Base-by-base conservation (phyloP, 1,140 invertebrate genomes). In the Meloidogyne floridensis region DNA sequence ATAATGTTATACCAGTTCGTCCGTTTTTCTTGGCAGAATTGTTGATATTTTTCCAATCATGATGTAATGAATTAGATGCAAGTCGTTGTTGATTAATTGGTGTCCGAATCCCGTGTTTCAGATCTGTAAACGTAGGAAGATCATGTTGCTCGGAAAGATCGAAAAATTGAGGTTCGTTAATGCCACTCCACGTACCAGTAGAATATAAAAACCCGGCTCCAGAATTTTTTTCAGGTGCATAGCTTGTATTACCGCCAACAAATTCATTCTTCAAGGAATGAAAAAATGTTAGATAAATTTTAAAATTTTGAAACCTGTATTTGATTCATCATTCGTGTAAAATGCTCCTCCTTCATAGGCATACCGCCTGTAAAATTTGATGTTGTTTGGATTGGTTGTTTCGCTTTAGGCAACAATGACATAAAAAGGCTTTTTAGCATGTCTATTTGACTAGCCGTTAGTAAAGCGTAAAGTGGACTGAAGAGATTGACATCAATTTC, bases 301-400 rank as follows among this genome's bases (percentile, higher is more conserved):
- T 47, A 47, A 15, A 59, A 59, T 15, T 59, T 6, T 65, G n/a
- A 65, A n/a, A 65, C 59, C 32, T 84, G 83, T 9, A 84, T 70
- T 74, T 84, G 83, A 15, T 86, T 75, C 13, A 77, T 84, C 53
- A 84, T 69, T 69, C 81, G 53, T 10, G 80, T 54, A 32, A 70
- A 80, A 56, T 86, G 85, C 71, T 86, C 81, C 32, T 83, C 53
- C 7, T 78, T 42, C 85, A 86, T 86, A 11, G 85, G 85, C 47
- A 65, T 53, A 11, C 86, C 86, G 13, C 86, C 86, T 47, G 70
- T 51, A 81, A 51, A 18, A 82, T 72, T 51, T 13, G 76, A 69
- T 65, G 56, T 59, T 81, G 72, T 8, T 18, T 56, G 15, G 7
- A 18, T 43, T 59, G 70, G 54, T 72, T 42, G 51, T 42, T 56